A percentile compares a stretch with the other conserved stretches of the same genome.
Conservation (phyloP, 2,888 invertebrate species). For the Phoronis australis region DNA sequence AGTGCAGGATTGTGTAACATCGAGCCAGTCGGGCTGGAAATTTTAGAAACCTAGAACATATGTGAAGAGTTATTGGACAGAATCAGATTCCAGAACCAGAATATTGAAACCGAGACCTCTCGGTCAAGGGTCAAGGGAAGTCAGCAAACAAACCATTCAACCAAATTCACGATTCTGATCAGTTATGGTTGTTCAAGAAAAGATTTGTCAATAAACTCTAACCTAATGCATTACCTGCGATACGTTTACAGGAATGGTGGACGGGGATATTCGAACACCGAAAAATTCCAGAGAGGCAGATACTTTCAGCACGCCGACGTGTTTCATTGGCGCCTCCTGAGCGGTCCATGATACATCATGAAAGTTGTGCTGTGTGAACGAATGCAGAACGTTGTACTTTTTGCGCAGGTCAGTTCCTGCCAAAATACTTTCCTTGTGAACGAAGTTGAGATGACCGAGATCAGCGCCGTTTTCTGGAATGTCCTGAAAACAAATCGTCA, state of each 20-base stretch:
- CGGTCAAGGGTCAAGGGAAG: no score
- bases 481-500: no score
- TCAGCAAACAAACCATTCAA: no score
- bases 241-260: conserved; percentile 62
- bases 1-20: no score
- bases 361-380: conserved; percentile 62
- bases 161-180: no score
- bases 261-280: conserved; percentile 56
- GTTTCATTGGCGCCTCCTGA: conserved; percentile 59
- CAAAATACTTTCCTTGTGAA: conserved; percentile 65
- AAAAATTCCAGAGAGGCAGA: conserved; percentile 64
- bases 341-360: conserved; percentile 66
- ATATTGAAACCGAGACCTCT: no score
- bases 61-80: no score
- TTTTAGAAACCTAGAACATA: no score
- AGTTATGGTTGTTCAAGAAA: no score
- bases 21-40: no score
- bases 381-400: conserved; percentile 46
- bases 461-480: conserved; percentile 89
- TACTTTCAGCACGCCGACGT: conserved; percentile 64
- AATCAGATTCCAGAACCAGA: no score
- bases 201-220: no score
- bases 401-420: conserved; percentile 53
- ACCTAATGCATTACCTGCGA: conserved; percentile 68
- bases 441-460: conserved; percentile 70